Base-by-base conservation (phyloP, 2,888 invertebrate species). In the Parnassius smintheus region DNA sequence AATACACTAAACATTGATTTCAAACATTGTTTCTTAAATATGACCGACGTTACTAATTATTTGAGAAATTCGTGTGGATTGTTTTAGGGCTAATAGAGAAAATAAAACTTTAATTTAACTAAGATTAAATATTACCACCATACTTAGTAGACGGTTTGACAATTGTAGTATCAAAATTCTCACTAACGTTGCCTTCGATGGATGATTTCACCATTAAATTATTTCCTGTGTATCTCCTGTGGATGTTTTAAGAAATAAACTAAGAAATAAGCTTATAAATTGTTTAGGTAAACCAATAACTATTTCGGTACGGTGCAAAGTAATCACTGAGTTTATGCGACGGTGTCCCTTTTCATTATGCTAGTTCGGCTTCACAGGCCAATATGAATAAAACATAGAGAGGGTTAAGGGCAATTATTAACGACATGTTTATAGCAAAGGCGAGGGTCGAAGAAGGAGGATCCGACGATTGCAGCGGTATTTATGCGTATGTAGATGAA, bases 321-420 rank as follows among this genome's bases (percentile, higher is more conserved):
- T 50, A 55, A 56, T 59, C 42, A 52, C 59, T 22, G 52, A 57
- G 67, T 70, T 69, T 70, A 69, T 70, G 62, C 45, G 68, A 68
- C 74, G 73, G 72, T 76, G 83, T 81, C 82, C 85, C 82, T 81
- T 85, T 86, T 86, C 85, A 86, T 86, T 84, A 84, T 76, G 73
- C 78, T 79, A 81, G 82, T 85, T 85, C 72, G 73, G 81, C 81
- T 64, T 84, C 80, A 80, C 80, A 79, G 66, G 66, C 70, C 70
- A 71, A 75, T 82, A 86, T 86, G 86, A 86, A 86, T 86, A 83
- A 83, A 80, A 78, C 80, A 81, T 81, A 71, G 70, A 72, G 71
- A 72, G 81, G 87, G 86, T 81, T 82, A 80, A 77, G 77, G 75
- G 76, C 83, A 86, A 85, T 88, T 85, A 88, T 86, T 85, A 86